Evolutionary conservation across 2,888 invertebrate genomes (phyloP).

Genomic region (Cerastis rubricosa): DNA sequence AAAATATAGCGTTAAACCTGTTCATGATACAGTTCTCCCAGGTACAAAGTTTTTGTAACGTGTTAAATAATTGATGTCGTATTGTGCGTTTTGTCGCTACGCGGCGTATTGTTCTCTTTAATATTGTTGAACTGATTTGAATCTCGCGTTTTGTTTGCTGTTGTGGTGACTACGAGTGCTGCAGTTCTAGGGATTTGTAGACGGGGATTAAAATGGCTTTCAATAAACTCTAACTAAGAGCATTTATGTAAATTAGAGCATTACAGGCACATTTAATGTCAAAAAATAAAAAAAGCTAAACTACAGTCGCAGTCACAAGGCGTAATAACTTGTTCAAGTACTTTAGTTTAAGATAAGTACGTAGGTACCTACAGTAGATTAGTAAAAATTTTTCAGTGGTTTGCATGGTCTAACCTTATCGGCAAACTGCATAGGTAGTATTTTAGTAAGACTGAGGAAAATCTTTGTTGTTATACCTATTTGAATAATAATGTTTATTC

Average conservation of each 20-base stretch:
- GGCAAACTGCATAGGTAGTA: neutral
- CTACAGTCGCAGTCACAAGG: too few species aligned
- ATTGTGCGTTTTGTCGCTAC: constrained; percentile 66
- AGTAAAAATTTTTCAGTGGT: neutral
- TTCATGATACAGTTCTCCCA: constrained; percentile 22
- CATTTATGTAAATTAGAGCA: too few species aligned
- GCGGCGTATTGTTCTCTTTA: constrained; percentile 66
- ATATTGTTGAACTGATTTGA: constrained; percentile 69
- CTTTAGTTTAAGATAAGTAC: too few species aligned
- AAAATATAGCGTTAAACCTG: too few species aligned
- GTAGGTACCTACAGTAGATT: too few species aligned
- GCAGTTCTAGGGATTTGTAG: neutral
- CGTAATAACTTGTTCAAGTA: too few species aligned
- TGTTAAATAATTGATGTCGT: constrained; percentile 66
- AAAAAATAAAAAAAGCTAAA: too few species aligned
- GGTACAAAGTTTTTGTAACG: constrained; percentile 53
- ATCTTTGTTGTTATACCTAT: neutral
- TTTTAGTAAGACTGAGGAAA: neutral
- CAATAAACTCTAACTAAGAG: too few species aligned
- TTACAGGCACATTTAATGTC: too few species aligned
- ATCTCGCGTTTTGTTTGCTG: constrained; percentile 66
- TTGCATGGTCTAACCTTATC: neutral
- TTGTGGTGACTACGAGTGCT: constrained; percentile 45
- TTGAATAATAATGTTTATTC: neutral
- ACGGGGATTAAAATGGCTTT: neutral